phyloP scores from a whole-genome alignment of 1,140 invertebrate genomes.

The Apocrypta bakeri region DNA sequence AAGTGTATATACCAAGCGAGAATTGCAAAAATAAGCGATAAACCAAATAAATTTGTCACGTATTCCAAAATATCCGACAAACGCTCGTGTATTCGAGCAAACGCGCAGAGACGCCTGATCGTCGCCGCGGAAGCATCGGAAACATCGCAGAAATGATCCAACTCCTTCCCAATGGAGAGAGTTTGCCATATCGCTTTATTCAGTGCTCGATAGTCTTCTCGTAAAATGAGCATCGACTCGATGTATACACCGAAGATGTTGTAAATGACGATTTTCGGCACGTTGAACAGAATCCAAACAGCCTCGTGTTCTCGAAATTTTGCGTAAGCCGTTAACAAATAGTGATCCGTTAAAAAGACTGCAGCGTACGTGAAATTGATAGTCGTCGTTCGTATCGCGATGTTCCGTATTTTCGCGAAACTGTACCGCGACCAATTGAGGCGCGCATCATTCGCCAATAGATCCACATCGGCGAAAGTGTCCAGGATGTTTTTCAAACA shows the following conservation, averaged over 20 bases:
- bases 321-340: neutral
- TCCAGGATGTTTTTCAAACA: neutral
- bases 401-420: neutral
- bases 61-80: conserved; percentile 12
- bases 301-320: conserved; percentile 25
- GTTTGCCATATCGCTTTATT: neutral
- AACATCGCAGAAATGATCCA: neutral
- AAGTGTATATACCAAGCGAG: conserved; percentile 7
- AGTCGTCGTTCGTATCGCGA: neutral
- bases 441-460: neutral
- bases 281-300: conserved; percentile 11
- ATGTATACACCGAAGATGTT: neutral
- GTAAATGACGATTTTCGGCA: conserved; percentile 20
- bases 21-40: conserved; percentile 2
- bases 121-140: neutral
- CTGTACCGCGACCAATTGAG: neutral
- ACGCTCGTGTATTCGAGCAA: too few species aligned
- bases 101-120: too few species aligned
- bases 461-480: neutral
- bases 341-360: conserved; percentile 7
- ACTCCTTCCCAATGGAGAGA: neutral
- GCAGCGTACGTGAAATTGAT: neutral
- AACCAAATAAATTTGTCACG: conserved; percentile 7
- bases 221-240: neutral
- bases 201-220: conserved; percentile 3